Conservation (phyloP, 1,140 invertebrate genomes). For the Trichogramma pretiosum region DNA sequence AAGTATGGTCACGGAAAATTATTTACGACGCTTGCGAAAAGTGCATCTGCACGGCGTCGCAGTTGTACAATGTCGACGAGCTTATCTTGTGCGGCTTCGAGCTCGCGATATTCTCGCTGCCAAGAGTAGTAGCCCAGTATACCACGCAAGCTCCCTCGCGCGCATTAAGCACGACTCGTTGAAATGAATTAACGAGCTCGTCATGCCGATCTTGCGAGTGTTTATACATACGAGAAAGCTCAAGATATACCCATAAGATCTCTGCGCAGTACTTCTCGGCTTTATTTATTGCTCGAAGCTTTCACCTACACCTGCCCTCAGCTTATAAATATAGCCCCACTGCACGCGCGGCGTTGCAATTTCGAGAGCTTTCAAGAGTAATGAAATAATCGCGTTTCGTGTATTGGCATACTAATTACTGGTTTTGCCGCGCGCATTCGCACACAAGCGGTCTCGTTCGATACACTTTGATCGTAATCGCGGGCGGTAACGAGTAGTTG, state of each 20-base stretch:
- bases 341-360: too few species aligned
- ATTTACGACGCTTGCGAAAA: slow-evolving; percentile 32
- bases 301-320: not conserved
- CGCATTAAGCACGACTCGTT: slow-evolving; percentile 38
- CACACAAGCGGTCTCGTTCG: too few species aligned
- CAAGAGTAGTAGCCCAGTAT: too few species aligned
- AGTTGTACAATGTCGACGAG: not conserved
- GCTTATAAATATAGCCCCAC: not conserved
- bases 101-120: too few species aligned
- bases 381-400: not conserved
- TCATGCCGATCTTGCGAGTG: slow-evolving; percentile 26
- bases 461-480: too few species aligned
- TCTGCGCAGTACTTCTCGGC: too few species aligned
- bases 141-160: not conserved
- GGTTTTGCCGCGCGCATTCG: not conserved
- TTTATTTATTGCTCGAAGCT: not conserved
- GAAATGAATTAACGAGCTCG: slow-evolving; percentile 43
- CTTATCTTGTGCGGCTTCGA: not conserved
- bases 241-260: not conserved
- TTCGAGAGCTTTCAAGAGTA: too few species aligned
- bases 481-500: too few species aligned
- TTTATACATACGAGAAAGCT: not conserved
- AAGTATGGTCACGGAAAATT: slow-evolving; percentile 31
- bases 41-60: slow-evolving; percentile 19
- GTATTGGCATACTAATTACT: not conserved